A percentile compares a stretch with the other conserved stretches of the same genome.
Evolutionary conservation across 2,113 vertebrate species (phyloP).

Genomic region (Eulemur macaco): DNA sequence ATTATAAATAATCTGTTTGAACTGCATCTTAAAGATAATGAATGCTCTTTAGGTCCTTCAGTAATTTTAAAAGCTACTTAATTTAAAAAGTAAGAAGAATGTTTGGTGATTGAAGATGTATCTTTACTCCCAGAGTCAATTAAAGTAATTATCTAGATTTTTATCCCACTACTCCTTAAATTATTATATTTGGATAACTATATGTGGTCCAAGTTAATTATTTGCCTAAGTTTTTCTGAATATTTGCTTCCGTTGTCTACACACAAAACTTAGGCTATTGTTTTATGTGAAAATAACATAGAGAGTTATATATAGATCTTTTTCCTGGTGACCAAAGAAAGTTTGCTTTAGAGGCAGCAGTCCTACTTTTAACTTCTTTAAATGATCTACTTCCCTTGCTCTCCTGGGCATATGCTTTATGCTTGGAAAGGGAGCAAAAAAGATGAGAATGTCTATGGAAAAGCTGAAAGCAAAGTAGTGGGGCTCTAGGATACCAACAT

Average conservation of each 20-base stretch:
- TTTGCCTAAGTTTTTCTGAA: background rate
- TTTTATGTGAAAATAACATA: background rate
- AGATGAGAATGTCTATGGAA: background rate
- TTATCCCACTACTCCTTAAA: background rate
- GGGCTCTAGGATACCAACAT: background rate
- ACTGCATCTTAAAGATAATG: conserved; percentile 3
- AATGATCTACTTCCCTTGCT: background rate
- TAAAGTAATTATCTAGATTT: background rate
- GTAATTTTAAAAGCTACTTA: background rate
- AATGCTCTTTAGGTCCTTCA: background rate
- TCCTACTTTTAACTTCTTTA: background rate
- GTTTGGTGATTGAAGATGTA: background rate
- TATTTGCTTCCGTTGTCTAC: background rate
- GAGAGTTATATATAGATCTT: background rate
- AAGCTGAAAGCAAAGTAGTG: background rate
- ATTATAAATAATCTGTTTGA: conserved; percentile 23
- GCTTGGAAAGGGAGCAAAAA: background rate
- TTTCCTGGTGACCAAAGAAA: background rate
- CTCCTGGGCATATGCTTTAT: background rate
- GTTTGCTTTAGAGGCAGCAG: background rate
- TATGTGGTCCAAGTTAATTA: background rate
- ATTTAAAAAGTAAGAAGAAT: background rate
- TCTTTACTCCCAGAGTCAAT: background rate
- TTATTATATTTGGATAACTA: background rate
- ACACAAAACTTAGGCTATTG: background rate